Evolutionary conservation across 2,888 invertebrate species (phyloP).

Genomic region (Periphyllus acericola): DNA sequence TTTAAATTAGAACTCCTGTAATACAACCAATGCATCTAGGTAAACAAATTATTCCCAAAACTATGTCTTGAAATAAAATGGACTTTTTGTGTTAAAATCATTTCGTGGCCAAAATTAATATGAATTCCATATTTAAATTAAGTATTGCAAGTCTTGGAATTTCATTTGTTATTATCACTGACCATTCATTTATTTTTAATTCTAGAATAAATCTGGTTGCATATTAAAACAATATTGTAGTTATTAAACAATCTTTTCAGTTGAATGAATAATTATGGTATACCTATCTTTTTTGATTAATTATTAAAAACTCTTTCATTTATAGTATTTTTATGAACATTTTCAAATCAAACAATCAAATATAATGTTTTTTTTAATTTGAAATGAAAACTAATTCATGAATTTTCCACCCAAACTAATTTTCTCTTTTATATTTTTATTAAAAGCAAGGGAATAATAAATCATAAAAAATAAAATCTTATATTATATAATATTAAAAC

Average conservation of each 20-base stretch:
- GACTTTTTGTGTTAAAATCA: neutral
- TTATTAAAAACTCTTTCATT: neutral
- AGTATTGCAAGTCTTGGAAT: neutral
- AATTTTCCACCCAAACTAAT: neutral
- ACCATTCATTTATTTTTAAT: neutral
- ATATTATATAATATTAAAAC: neutral
- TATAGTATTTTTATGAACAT: neutral
- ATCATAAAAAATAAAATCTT: neutral
- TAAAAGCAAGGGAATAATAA: neutral
- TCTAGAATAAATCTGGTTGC: neutral
- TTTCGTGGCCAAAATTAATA: neutral
- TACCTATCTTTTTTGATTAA: neutral
- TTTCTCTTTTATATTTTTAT: neutral
- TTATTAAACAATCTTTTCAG: neutral
- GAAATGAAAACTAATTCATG: neutral
- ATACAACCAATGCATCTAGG: neutral
- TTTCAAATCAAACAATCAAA: neutral
- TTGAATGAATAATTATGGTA: neutral
- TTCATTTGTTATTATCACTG: neutral
- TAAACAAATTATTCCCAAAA: neutral
- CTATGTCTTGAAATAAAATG: neutral
- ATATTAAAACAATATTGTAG: slow-evolving; percentile 6
- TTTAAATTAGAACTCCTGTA: neutral
- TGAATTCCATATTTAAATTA: neutral
- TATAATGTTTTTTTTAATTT: neutral